Base-by-base conservation (phyloP, 2,888 invertebrate genomes). In the Macrophya alboannulata region DNA sequence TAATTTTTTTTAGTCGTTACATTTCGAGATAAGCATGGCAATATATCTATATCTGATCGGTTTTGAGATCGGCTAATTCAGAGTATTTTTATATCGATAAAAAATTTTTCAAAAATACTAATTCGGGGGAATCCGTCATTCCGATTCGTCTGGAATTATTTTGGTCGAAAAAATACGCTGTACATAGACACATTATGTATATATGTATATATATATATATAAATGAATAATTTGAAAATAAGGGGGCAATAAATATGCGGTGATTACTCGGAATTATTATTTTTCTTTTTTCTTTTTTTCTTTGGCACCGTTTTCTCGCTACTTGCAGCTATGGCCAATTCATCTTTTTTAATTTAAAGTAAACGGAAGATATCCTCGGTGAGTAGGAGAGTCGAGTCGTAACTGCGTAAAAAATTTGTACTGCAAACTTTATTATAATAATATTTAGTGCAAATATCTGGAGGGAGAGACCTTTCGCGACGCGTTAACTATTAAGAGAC, bases 181-280 rank as follows among this genome's bases (percentile, higher is more conserved):
- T 31, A 31, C 12, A 48, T 48, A 12, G 45, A 10, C 10, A 45
- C 10, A 6, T 9, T 0, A 10, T 6, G 43, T 3, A 43, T 43
- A 6, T 45, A 45, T 45, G 8, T 1, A 51, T 15, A 48, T 0
- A 12, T 48, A 6, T 5, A 17, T n/a, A 51, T n/a, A 51, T 17
- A 62, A 25, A 62, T 62, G 62, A 62, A 12, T 62, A 62, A 62
- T 62, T 62, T 62, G 62, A 25, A 62, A 25, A 62, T 62, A 62
- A 62, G 62, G 62, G 17, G 25, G 25, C 25, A 25, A 55, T 62
- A 62, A 62, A 62, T 62, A n/a, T 25, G 3, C 62, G 4, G 10
- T 21, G 21, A 62, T 62, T 62, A 62, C 25, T 62, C 25, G 10
- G 25, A 21, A 10, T 62, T 62, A 25, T 55, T 31, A 31, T 31